Evolutionary conservation across 2,797 vertebrate genomes (phyloP).

Genomic region (Ispidina picta): DNA sequence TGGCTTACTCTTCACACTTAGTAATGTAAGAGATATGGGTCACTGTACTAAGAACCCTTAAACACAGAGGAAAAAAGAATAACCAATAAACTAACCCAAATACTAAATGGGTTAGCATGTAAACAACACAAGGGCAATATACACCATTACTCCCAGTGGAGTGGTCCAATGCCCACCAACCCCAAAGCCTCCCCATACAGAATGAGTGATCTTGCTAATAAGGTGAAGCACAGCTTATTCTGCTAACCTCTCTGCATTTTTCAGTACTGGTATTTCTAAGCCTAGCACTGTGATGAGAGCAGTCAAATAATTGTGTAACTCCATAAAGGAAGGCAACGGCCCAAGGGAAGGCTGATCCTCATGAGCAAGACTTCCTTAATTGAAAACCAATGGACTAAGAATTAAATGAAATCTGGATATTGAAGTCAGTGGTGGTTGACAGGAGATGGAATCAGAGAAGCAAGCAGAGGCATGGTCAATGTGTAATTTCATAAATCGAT

Average conservation of each 20-base stretch:
- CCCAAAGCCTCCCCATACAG: neutral
- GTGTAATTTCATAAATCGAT: neutral
- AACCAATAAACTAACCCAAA: neutral
- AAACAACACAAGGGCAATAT: neutral
- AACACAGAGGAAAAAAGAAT: neutral
- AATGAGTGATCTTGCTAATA: neutral
- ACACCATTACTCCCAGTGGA: neutral
- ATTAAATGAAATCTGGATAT: neutral
- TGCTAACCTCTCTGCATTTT: neutral
- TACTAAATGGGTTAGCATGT: neutral
- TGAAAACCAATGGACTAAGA: neutral
- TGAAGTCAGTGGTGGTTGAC: neutral
- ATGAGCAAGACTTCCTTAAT: neutral
- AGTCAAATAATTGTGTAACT: neutral
- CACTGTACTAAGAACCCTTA: neutral
- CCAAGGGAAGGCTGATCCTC: neutral
- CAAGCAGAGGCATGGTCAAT: neutral
- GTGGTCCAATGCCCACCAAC: neutral
- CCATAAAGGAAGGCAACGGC: neutral
- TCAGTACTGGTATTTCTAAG: neutral
- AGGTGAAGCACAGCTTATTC: slow-evolving; percentile 18
- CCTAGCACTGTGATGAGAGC: neutral
- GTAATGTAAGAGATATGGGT: neutral
- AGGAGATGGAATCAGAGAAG: neutral
- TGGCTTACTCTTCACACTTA: neutral